Conservation (phyloP, 2,888 invertebrate species). For the Neoitamus cyanurus region DNA sequence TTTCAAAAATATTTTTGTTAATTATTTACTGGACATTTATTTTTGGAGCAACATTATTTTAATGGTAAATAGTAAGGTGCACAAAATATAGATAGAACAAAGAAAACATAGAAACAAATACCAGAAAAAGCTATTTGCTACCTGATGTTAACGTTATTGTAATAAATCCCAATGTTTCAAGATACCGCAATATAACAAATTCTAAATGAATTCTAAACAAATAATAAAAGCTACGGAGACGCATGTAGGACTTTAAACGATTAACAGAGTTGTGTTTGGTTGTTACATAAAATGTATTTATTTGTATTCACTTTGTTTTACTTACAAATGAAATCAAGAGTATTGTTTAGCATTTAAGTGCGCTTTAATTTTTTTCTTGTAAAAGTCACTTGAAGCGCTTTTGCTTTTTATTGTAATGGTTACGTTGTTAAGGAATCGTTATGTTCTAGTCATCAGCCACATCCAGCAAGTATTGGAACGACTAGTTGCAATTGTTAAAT, state of each 20-base stretch:
- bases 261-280: neutral
- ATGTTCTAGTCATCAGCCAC: neutral
- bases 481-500: neutral
- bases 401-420: neutral
- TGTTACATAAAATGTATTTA: neutral
- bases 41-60: constrained; percentile 27
- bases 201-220: neutral
- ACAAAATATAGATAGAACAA: neutral
- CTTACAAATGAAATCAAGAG: neutral
- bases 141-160: constrained; percentile 10
- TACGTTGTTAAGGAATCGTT: neutral
- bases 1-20: constrained; percentile 13
- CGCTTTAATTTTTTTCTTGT: neutral
- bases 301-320: neutral
- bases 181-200: neutral
- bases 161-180: neutral
- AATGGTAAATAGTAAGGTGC: neutral
- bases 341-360: neutral
- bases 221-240: neutral
- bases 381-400: neutral
- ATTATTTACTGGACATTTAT: constrained; percentile 16
- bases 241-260: neutral
- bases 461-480: neutral
- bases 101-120: constrained; percentile 1
- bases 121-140: constrained; percentile 18